Percentiles rank a stretch among this genome's conserved stretches.
Evolutionary conservation across 2,888 invertebrate genomes (phyloP).

Genomic region (Phengaris alcon): DNA sequence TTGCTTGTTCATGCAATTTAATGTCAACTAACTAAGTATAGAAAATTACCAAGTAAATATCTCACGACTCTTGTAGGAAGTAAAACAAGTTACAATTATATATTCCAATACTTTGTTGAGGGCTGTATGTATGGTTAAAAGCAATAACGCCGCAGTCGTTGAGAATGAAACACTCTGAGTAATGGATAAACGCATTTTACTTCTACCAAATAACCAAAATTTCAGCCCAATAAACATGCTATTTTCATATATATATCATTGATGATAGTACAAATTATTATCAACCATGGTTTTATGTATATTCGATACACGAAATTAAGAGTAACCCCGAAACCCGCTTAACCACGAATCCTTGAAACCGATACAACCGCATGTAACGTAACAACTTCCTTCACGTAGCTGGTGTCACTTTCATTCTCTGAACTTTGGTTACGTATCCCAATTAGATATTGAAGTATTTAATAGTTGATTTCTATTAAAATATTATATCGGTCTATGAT

Average conservation of each 20-base stretch:
- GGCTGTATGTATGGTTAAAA: not conserved
- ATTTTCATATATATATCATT: not conserved
- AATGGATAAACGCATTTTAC: not conserved
- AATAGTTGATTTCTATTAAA: not conserved
- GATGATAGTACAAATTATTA: not conserved
- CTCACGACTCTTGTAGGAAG: slow-evolving; percentile 23
- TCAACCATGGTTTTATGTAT: not conserved
- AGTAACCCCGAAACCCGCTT: slow-evolving; percentile 43
- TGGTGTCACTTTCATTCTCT: slow-evolving; percentile 37
- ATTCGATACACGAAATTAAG: slow-evolving; percentile 18
- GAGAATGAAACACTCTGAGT: not conserved
- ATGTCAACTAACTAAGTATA: slow-evolving; percentile 28
- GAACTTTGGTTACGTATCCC: slow-evolving; percentile 24
- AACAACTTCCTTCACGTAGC: slow-evolving; percentile 53
- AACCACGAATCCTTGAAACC: slow-evolving; percentile 70
- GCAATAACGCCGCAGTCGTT: not conserved
- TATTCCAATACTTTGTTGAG: not conserved
- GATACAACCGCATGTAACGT: slow-evolving; percentile 67
- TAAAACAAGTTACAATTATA: slow-evolving; percentile 11
- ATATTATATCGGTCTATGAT: not conserved
- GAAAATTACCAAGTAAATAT: slow-evolving; percentile 25
- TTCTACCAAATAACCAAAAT: not conserved
- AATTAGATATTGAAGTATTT: slow-evolving; percentile 9
- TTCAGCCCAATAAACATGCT: not conserved
- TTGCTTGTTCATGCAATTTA: slow-evolving; percentile 26